A percentile compares a stretch with the other conserved stretches of the same genome.
Conservation (phyloP, 2,888 invertebrate species). For the Formica aserva region DNA sequence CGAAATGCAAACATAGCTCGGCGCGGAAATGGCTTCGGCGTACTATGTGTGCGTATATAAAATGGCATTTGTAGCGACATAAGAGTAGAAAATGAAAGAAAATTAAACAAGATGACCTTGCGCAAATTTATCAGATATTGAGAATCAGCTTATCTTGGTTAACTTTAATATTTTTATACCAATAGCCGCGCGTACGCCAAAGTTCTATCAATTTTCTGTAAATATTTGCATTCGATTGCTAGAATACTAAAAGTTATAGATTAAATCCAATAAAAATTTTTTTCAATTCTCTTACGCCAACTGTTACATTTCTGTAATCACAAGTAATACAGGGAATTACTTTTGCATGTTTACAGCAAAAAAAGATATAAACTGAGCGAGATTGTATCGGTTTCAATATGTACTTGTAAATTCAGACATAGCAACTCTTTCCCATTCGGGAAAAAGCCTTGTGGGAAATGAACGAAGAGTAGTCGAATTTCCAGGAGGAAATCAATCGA, state of each 20-base stretch:
- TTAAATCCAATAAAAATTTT: not conserved
- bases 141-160: not conserved
- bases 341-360: not conserved
- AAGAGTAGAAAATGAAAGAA: not conserved
- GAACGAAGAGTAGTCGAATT: slow-evolving; percentile 34
- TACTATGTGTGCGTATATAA: not conserved
- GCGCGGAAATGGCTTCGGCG: not conserved
- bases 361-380: not conserved
- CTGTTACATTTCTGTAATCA: not conserved
- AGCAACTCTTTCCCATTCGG: not conserved
- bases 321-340: not conserved
- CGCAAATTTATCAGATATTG: slow-evolving; percentile 4
- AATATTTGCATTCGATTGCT: not conserved
- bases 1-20: slow-evolving; percentile 30
- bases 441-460: slow-evolving; percentile 44
- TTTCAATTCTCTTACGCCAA: not conserved
- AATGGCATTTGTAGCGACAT: slow-evolving; percentile 3
- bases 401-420: slow-evolving; percentile 3
- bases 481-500: slow-evolving; percentile 45
- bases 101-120: not conserved
- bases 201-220: not conserved
- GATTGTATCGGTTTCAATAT: slow-evolving; percentile 18
- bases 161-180: not conserved
- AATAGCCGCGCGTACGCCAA: not conserved
- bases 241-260: not conserved